These are phyloP conservation scores for Hyperoplus lanceolatus DNA, from an alignment of 2,797 vertebrate species.

Conservation along the genomic window DNA sequence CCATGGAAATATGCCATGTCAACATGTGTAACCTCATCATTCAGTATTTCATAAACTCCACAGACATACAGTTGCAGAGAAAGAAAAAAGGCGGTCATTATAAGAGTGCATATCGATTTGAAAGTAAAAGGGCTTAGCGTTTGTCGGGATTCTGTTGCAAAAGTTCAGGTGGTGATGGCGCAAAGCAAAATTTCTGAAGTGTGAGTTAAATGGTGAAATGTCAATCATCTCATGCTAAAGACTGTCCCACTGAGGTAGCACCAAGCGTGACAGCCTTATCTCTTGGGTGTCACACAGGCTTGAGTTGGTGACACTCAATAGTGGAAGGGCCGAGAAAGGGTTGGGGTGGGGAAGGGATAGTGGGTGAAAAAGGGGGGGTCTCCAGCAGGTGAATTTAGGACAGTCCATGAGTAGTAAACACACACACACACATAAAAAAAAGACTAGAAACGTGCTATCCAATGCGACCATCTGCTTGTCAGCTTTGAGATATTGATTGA, in stretches of 20 bases:
- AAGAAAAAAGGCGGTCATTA: no score
- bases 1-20: background rate
- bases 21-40: background rate
- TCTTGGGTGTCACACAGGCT: conserved; percentile 17
- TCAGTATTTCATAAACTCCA: background rate
- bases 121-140: background rate
- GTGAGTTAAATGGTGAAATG: conserved; percentile 51
- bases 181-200: conserved; percentile 39
- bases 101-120: conserved; percentile 5
- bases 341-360: background rate
- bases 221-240: conserved; percentile 24
- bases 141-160: background rate
- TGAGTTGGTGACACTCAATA: conserved; percentile 1
- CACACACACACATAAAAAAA: background rate
- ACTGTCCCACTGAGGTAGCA: conserved; percentile 21
- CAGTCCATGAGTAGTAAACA: conserved; percentile 1
- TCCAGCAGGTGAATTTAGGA: conserved; percentile 25
- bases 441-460: conserved; percentile 17
- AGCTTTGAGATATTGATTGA: conserved; percentile 32
- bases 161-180: conserved; percentile 26
- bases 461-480: conserved; percentile 18
- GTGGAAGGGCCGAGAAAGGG: background rate
- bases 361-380: conserved; percentile 2
- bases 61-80: background rate
- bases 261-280: conserved; percentile 51